phyloP scores from a whole-genome alignment of 1,140 invertebrate species.

The Trachymyrmex cornetzi region DNA sequence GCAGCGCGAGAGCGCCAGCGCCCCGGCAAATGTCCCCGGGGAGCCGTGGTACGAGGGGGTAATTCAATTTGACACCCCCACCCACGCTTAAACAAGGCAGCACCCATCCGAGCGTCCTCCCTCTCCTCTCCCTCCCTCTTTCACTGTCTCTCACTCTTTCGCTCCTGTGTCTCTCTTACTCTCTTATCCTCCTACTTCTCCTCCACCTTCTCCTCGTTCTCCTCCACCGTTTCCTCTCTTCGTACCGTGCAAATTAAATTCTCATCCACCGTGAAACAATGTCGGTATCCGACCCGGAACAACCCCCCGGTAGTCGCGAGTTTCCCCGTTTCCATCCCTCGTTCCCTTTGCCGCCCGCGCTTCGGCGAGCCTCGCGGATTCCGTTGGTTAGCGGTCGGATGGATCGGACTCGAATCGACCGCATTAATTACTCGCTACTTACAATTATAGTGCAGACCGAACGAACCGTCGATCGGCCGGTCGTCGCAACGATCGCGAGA shows the following conservation, averaged over 20 bases:
- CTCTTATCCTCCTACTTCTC: slow-evolving; percentile 23
- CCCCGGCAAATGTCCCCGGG: slow-evolving; percentile 82
- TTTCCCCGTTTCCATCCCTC: slow-evolving; percentile 19
- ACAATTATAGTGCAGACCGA: slow-evolving; percentile 76
- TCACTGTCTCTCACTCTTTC: slow-evolving; percentile 17
- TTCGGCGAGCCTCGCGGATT: slow-evolving; percentile 53
- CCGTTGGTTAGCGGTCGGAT: slow-evolving; percentile 78
- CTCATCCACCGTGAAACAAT: slow-evolving; percentile 87
- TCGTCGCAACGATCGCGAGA: slow-evolving; percentile 54
- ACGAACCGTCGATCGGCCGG: slow-evolving; percentile 36
- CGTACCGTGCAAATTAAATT: slow-evolving; percentile 85
- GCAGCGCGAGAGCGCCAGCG: slow-evolving; percentile 75
- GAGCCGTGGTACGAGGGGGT: slow-evolving; percentile 79
- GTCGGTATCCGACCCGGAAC: slow-evolving; percentile 78
- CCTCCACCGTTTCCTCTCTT: slow-evolving; percentile 61
- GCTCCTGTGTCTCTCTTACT: slow-evolving; percentile 40
- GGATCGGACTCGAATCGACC: slow-evolving; percentile 78
- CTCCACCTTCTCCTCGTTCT: slow-evolving; percentile 22
- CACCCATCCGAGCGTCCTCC: slow-evolving; percentile 76
- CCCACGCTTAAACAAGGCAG: slow-evolving; percentile 86
- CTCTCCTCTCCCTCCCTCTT: neutral
- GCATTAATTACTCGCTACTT: slow-evolving; percentile 84
- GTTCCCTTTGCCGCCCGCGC: neutral
- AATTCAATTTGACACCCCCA: slow-evolving; percentile 87
- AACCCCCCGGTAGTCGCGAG: slow-evolving; percentile 64